Percentiles rank a stretch among this genome's conserved stretches.
phyloP scores from a whole-genome alignment of 2,797 vertebrate species.

The Micropoecilia bifurca region DNA sequence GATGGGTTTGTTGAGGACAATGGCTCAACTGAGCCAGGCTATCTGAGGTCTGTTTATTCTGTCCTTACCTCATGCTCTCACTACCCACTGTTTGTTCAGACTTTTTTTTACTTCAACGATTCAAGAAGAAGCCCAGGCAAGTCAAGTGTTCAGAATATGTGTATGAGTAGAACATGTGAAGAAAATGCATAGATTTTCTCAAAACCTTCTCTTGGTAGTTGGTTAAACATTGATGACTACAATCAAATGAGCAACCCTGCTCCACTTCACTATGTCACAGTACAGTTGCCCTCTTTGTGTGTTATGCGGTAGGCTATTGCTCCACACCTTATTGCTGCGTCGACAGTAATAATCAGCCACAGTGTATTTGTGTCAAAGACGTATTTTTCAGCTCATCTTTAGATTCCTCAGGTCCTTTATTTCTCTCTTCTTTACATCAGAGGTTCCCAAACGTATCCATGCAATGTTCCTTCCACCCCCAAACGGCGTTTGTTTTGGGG shows the following conservation, averaged over 20 bases:
- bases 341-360: background rate
- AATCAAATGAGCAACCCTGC: background rate
- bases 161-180: constrained; percentile 6
- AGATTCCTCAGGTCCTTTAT: background rate
- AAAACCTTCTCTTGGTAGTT: background rate
- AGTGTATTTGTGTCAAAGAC: background rate
- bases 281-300: background rate
- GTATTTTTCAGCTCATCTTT: background rate
- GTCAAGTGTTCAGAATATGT: constrained; percentile 13
- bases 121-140: constrained; percentile 10
- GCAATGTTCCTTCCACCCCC: no score
- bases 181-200: constrained; percentile 15
- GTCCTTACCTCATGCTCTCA: constrained; percentile 56
- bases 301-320: background rate
- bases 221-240: background rate
- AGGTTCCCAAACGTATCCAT: no score
- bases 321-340: background rate
- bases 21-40: constrained; percentile 45
- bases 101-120: constrained; percentile 25
- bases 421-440: background rate
- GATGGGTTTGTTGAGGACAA: constrained; percentile 67
- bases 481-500: no score
- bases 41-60: constrained; percentile 66
- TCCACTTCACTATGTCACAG: background rate
- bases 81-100: constrained; percentile 45